Evolutionary conservation across 2,113 vertebrate genomes (phyloP).

Genomic region (Gobiocypris rarus): DNA sequence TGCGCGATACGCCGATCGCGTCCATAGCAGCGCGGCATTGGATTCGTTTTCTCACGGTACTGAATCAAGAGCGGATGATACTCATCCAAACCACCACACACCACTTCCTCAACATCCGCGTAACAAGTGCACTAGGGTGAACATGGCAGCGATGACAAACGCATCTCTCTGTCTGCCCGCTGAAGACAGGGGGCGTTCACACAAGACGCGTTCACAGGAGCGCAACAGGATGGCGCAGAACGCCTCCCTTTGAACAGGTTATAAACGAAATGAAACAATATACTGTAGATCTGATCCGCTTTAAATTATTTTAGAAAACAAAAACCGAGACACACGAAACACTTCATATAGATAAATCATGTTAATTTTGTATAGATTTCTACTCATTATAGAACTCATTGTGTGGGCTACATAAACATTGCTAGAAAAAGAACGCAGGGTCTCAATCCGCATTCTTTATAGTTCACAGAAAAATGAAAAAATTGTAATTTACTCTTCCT

Average conservation of each 20-base stretch:
- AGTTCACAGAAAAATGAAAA: too few relatives aligned
- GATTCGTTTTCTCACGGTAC: conserved; percentile 36
- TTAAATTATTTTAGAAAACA: too few relatives aligned
- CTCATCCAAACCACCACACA: conserved; percentile 45
- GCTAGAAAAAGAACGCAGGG: too few relatives aligned
- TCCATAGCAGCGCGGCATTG: conserved; percentile 57
- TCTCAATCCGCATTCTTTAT: not conserved
- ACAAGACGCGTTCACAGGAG: not conserved
- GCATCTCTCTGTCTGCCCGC: not conserved
- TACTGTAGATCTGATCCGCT: too few relatives aligned
- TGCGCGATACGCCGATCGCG: conserved; percentile 70
- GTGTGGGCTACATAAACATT: too few relatives aligned
- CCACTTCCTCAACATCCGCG: conserved; percentile 57
- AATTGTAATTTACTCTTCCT: too few relatives aligned
- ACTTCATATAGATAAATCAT: too few relatives aligned
- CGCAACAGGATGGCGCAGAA: not conserved
- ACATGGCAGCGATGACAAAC: conserved; percentile 28
- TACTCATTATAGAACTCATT: too few relatives aligned
- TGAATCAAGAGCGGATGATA: not conserved
- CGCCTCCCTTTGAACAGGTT: too few relatives aligned
- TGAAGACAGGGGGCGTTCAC: conserved; percentile 23
- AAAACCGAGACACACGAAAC: too few relatives aligned
- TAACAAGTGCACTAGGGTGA: conserved; percentile 31
- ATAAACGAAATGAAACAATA: too few relatives aligned
- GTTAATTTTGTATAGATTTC: too few relatives aligned